phyloP scores from a whole-genome alignment of 2,797 vertebrate genomes.

The Lycodopsis pacificus region DNA sequence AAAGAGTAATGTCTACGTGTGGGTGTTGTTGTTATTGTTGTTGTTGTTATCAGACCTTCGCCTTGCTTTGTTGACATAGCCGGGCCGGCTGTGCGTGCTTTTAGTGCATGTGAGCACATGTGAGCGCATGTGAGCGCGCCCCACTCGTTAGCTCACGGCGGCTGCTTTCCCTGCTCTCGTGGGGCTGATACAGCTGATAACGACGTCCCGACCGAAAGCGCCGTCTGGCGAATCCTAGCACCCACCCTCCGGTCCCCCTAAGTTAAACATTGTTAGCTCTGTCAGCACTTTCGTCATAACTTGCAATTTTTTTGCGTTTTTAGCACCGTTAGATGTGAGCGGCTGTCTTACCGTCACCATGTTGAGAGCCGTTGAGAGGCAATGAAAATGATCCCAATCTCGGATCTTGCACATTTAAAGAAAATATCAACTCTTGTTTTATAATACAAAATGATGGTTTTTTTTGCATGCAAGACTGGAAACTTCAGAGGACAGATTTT shows the following conservation, averaged over 20 bases:
- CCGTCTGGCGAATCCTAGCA: no score
- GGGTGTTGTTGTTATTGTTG: not conserved
- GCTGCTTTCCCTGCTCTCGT: not conserved
- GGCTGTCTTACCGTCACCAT: not conserved
- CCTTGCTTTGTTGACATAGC: not conserved
- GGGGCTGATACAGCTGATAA: not conserved
- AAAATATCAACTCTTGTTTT: slow-evolving; percentile 23
- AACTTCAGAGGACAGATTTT: not conserved
- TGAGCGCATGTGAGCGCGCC: not conserved
- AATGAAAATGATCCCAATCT: not conserved
- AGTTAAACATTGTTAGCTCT: not conserved
- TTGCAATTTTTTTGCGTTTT: not conserved
- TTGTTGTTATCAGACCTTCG: not conserved
- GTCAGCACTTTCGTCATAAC: not conserved
- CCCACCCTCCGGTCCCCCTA: not conserved
- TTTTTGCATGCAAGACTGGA: slow-evolving; percentile 1
- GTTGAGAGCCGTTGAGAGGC: not conserved
- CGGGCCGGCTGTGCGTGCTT: not conserved
- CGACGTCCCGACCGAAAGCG: no score
- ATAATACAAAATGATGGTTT: slow-evolving; percentile 7
- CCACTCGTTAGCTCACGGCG: not conserved
- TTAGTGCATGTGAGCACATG: not conserved
- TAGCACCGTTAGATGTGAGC: not conserved
- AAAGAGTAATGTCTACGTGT: not conserved
- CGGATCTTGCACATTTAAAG: not conserved